Evolutionary conservation across 2,888 invertebrate species (phyloP).

Genomic region (Ryuthela nishihirai): DNA sequence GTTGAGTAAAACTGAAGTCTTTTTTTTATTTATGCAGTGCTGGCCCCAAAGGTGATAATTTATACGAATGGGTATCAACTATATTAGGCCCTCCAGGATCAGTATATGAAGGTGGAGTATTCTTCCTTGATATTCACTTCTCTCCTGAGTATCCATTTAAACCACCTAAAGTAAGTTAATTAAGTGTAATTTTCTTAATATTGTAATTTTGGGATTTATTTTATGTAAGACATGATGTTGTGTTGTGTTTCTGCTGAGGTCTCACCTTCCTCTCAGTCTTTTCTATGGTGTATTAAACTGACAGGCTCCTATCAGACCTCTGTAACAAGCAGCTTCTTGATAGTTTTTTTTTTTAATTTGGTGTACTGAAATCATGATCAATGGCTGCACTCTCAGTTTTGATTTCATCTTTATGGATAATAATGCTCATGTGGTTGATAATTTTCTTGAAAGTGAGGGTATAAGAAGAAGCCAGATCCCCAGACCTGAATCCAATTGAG

Average conservation of each 20-base stretch:
- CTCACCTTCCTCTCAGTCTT: not conserved
- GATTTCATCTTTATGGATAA: no score
- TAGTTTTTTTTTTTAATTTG: no score
- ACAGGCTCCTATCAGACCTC: no score
- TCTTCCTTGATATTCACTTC: conserved; percentile 96
- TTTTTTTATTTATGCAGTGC: conserved; percentile 68
- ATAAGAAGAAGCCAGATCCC: no score
- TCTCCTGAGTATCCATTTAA: conserved; percentile 97
- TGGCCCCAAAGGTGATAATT: conserved; percentile 94
- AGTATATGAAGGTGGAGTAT: conserved; percentile 96
- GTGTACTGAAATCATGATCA: no score
- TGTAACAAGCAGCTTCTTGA: no score
- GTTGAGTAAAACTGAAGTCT: conserved; percentile 4
- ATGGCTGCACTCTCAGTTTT: no score
- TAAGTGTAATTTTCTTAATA: no score
- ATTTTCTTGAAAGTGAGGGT: no score
- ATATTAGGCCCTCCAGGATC: conserved; percentile 95
- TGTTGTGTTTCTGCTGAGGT: not conserved
- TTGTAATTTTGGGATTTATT: not conserved
- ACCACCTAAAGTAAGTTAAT: conserved; percentile 78
- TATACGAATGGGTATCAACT: conserved; percentile 96
- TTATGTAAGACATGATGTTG: not conserved
- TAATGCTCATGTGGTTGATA: no score
- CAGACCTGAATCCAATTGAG: no score
- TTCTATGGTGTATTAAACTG: no score